Conservation (phyloP, 2,797 vertebrate species). For the Onychomys torridus region DNA sequence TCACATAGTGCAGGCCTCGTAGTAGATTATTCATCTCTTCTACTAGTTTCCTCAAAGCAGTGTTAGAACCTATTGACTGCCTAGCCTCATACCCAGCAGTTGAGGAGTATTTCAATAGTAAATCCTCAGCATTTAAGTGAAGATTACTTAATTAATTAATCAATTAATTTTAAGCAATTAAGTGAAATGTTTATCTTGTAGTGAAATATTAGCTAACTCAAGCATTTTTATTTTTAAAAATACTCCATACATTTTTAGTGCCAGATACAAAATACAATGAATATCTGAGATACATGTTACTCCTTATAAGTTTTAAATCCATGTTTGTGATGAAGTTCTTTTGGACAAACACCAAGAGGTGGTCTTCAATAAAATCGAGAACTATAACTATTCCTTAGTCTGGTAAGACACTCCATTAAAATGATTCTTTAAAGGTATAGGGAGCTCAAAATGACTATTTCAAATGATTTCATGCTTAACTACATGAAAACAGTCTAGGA, state of each 20-base stretch:
- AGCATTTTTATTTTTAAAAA: background rate
- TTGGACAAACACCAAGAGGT: background rate
- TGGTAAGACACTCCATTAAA: background rate
- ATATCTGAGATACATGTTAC: background rate
- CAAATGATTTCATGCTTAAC: background rate
- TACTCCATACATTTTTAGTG: background rate
- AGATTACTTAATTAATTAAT: no score
- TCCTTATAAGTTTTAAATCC: background rate
- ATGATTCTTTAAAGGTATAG: background rate
- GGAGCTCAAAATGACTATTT: background rate
- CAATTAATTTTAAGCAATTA: background rate
- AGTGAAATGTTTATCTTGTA: slow-evolving; percentile 5
- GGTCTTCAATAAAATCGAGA: slow-evolving; percentile 31
- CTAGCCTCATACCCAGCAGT: background rate
- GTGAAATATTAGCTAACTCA: slow-evolving; percentile 23
- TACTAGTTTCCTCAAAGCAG: background rate
- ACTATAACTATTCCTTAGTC: background rate
- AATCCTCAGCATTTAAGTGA: background rate
- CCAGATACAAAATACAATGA: background rate
- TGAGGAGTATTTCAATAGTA: background rate
- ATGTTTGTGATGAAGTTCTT: background rate
- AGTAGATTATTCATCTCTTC: background rate
- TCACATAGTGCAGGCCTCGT: background rate
- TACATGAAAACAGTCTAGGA: background rate
- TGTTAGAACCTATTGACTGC: background rate